These are phyloP conservation scores for Boleophthalmus pectinirostris DNA, from an alignment of 2,113 vertebrate species.

Conservation along the genomic window DNA sequence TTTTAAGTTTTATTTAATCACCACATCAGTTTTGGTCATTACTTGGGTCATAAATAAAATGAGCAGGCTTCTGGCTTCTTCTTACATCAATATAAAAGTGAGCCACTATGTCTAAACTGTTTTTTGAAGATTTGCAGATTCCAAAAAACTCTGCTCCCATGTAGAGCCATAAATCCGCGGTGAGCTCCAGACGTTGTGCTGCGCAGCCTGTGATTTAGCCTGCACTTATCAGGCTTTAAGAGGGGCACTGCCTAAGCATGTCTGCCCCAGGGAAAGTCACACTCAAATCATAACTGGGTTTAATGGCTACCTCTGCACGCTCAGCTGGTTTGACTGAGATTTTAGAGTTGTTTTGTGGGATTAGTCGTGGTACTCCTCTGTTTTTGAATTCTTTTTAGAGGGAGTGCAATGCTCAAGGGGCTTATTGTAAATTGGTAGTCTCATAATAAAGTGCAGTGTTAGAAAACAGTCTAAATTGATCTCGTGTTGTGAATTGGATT, in stretches of 20 bases:
- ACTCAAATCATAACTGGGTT: slow-evolving; percentile 33
- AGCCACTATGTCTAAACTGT: too few species aligned
- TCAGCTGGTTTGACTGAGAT: slow-evolving; percentile 16
- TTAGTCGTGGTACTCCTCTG: slow-evolving; percentile 8
- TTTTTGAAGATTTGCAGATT: not conserved
- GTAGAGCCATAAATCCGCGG: not conserved
- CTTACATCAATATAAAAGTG: too few species aligned
- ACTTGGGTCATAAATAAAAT: too few species aligned
- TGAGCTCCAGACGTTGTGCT: slow-evolving; percentile 7
- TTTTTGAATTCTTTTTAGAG: slow-evolving; percentile 12
- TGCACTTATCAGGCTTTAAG: slow-evolving; percentile 49
- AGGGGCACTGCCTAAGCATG: slow-evolving; percentile 64
- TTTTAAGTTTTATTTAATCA: too few species aligned
- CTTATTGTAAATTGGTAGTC: not conserved
- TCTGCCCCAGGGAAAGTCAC: slow-evolving; percentile 63
- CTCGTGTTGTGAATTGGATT: not conserved
- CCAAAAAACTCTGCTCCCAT: not conserved
- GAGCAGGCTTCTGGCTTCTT: too few species aligned
- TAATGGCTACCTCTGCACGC: slow-evolving; percentile 38
- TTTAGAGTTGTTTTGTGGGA: not conserved
- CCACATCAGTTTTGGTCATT: too few species aligned
- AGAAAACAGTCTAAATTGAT: not conserved
- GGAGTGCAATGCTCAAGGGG: slow-evolving; percentile 5
- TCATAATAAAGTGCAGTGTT: slow-evolving; percentile 1
- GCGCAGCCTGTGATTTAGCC: slow-evolving; percentile 53